Base-by-base conservation (phyloP, 1,140 invertebrate genomes). In the Drosophila mojavensis region DNA sequence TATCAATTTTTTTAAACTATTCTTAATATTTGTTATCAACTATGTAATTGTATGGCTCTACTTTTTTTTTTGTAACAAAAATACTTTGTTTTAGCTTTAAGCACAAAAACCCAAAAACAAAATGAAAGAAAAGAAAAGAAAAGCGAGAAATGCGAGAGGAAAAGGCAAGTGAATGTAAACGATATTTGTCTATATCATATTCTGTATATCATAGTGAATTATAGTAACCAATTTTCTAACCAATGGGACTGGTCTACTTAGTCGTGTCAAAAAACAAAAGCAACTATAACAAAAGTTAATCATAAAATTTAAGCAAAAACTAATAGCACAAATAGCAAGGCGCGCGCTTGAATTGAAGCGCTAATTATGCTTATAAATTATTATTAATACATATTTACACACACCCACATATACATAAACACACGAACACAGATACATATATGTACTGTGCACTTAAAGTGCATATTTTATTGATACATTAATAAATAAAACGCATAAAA, bases 211-310 rank as follows among this genome's bases (percentile, higher is more conserved):
- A 63, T 89, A 88, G 80, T 80, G 67, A 88, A 88, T 75, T 75
- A 83, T 80, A 88, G 80, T 89, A 88, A 88, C 74, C 80, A 88
- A 88, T 89, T 88, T 89, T 84, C 70, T 86, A 89, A 89, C 84
- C 84, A 89, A 89, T 89, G 84, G 84, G 84, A 84, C 84, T 88
- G 84, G 84, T 88, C 84, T 88, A 89, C 78, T 78, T 88, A 88
- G 84, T 88, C 84, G 84, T 86, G 79, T 86, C 79, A 78, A 81
- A 53, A 10, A 78, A 56, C 41, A 20, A 43, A 55, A 61, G 20
- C 41, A 66, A 56, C 50, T 43, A 64, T 33, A 65, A 71, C 26
- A 68, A n/a, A 39, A 54, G 33, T 47, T 48, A 64, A 69, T 59
- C 17, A 28, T 65, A 71, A 58, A 36, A 13, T 6, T 4, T 45